Percentiles rank a stretch among this genome's conserved stretches.
These are phyloP conservation scores for Chromoteleia sp. DNA, from an alignment of 2,888 invertebrate species.

Conservation along the genomic window DNA sequence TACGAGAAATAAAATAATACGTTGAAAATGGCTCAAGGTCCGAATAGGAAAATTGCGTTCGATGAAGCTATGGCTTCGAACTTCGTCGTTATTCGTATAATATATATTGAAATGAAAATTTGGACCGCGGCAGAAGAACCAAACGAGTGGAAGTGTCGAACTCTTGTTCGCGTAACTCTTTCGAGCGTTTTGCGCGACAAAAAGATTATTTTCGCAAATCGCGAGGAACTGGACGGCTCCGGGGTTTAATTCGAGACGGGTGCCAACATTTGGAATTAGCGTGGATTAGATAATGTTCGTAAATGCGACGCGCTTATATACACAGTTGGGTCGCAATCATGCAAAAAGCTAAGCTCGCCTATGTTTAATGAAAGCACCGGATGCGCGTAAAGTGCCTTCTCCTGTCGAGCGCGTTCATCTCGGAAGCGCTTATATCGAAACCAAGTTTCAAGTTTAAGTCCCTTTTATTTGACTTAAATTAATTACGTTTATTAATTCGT, in stretches of 20 bases:
- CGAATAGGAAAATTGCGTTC: background rate
- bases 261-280: conserved; percentile 51
- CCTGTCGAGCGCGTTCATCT: conserved; percentile 60
- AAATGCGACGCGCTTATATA: conserved; percentile 45
- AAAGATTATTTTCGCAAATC: background rate
- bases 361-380: conserved; percentile 69
- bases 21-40: background rate
- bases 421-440: conserved; percentile 52
- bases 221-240: conserved; percentile 14
- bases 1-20: background rate
- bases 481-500: conserved; percentile 27
- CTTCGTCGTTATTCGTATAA: no score
- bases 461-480: conserved; percentile 19
- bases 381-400: conserved; percentile 70
- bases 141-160: no score
- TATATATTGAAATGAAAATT: no score
- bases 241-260: conserved; percentile 32
- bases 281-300: conserved; percentile 65
- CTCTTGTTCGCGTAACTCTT: no score
- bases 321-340: conserved; percentile 63
- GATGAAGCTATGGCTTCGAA: conserved; percentile 5
- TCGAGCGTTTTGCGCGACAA: background rate
- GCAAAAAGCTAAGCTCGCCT: conserved; percentile 65
- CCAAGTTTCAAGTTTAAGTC: conserved; percentile 39
- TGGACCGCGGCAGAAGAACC: no score